These are phyloP conservation scores for Hypanus sabinus DNA, from an alignment of 2,113 vertebrate species.

Conservation along the genomic window DNA sequence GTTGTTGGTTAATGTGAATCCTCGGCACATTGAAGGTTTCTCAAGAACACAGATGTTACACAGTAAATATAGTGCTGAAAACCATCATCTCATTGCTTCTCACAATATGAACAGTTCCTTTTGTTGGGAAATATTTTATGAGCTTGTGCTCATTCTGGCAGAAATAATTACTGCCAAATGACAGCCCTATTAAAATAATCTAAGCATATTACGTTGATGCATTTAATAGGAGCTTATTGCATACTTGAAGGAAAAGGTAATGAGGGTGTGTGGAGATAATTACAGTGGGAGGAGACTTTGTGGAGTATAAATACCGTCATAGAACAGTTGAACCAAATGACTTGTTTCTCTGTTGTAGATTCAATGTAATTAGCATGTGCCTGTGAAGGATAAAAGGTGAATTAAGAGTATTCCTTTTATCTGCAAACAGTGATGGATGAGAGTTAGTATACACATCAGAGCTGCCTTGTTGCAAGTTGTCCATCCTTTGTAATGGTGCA, in stretches of 20 bases:
- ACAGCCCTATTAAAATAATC: neutral
- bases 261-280: neutral
- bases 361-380: neutral
- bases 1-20: neutral
- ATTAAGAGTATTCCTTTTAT: neutral
- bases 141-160: constrained; percentile 16
- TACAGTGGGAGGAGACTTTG: neutral
- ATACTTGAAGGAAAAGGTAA: neutral
- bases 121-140: neutral
- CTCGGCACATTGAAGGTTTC: neutral
- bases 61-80: neutral
- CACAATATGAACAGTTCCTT: neutral
- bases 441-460: neutral
- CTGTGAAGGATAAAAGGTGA: constrained; percentile 19
- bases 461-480: constrained; percentile 5
- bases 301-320: neutral
- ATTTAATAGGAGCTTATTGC: neutral
- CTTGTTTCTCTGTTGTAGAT: neutral
- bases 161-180: neutral
- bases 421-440: constrained; percentile 27
- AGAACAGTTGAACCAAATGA: neutral
- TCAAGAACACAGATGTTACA: neutral
- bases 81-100: neutral
- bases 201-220: neutral
- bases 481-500: constrained; percentile 6